Evolutionary conservation across 2,797 vertebrate species (phyloP), one percentile per base, ranked within the genome.

Genomic region (Craterocephalus amniculus): DNA sequence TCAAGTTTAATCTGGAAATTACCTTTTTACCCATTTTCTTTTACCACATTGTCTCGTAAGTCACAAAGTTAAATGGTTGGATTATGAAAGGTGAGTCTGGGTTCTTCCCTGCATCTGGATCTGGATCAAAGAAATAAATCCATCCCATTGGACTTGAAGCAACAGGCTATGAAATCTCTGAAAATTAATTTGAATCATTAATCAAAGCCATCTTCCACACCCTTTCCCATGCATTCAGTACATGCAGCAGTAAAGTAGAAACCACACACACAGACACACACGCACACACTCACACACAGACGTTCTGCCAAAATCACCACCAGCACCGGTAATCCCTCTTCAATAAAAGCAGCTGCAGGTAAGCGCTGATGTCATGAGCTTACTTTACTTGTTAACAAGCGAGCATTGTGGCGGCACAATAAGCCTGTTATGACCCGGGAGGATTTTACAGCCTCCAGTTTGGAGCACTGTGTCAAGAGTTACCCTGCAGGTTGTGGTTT

Each of bases 321-420:
- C 83, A 75, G 79, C 74, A 80, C 69, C 49, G 60, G 79, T 90
- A 89, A 90, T 79, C 79, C 84, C 78, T 60, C 52, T 70, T 63
- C 65, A 65, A 27, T 81, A 71, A 91, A 87, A 79, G 58, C 84
- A 86, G 76, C 74, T 72, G 70, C 84, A 86, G 87, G 87, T 91
- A 67, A 78, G 78, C 74, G 60, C 51, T 93, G 89, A 92, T 85
- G 89, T 93, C 89, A 93, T 85, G 1, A 27, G 60, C 61, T 72
- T 70, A 51, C 55, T 66, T 67, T 73, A 57, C 66, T 54, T 43
- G 9, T 78, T 73, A 87, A 89, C 83, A 89, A 75, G 83, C 69
- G 72, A 49, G 56, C 80, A 74, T 84, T 91, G 90, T 92, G 35
- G 75, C 55, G 62, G 63, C 66, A 83, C 74, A 91, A 77, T 77